Evolutionary conservation across 2,113 vertebrate species (phyloP).

Genomic region (Strigops habroptila): DNA sequence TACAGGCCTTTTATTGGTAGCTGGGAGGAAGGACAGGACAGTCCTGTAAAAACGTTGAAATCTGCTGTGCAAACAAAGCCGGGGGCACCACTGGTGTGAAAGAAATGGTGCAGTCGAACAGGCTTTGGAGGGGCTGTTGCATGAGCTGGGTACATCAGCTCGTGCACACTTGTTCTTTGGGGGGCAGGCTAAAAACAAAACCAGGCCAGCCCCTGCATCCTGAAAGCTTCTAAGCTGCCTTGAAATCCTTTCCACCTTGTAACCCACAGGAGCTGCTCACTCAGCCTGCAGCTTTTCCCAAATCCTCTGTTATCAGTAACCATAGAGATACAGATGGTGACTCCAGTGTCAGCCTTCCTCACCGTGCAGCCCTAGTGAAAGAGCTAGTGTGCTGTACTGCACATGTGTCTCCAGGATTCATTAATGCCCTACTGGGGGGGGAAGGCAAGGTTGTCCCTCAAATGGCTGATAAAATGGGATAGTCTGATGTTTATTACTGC

Average conservation of each 20-base stretch:
- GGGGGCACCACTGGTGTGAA: background rate
- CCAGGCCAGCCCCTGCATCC: background rate
- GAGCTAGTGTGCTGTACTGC: background rate
- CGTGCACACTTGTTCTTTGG: background rate
- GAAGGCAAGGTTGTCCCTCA: background rate
- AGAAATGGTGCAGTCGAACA: background rate
- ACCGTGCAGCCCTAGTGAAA: background rate
- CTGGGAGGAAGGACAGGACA: background rate
- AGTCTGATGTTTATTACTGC: slow-evolving; percentile 7
- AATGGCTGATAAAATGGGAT: background rate
- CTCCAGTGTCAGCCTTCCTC: slow-evolving; percentile 18
- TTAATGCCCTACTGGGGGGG: background rate
- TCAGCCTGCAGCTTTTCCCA: background rate
- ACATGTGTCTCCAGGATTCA: background rate
- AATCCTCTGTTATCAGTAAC: slow-evolving; percentile 42
- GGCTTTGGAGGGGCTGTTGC: background rate
- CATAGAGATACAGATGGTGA: slow-evolving; percentile 29
- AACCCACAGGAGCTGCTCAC: background rate
- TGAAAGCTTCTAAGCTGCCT: background rate
- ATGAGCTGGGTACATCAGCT: background rate
- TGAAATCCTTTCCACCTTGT: background rate
- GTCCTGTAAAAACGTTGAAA: background rate
- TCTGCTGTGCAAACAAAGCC: background rate
- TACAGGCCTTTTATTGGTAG: background rate
- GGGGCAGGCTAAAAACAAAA: background rate